phyloP scores from a whole-genome alignment of 2,797 vertebrate genomes.

The Otolemur crassicaudatus region DNA sequence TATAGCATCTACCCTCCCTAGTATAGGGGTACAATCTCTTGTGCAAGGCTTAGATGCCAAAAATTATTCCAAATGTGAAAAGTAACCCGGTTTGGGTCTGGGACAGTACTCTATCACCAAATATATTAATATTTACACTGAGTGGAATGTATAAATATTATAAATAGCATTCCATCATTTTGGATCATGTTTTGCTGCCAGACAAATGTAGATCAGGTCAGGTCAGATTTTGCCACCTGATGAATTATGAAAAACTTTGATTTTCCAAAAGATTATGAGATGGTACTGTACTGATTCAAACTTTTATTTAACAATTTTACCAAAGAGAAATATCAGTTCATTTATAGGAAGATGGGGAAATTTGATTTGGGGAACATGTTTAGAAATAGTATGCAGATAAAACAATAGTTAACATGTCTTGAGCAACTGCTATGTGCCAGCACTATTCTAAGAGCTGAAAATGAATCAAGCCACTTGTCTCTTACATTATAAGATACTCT shows the following conservation, averaged over 20 bases:
- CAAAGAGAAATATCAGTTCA: conserved; percentile 11
- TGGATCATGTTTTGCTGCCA: conserved; percentile 41
- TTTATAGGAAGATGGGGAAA: background rate
- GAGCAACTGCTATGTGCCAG: background rate
- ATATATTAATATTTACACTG: conserved; percentile 1
- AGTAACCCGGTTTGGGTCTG: background rate
- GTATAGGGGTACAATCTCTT: background rate
- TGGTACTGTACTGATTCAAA: background rate
- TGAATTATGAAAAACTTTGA: conserved; percentile 45
- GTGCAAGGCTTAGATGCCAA: background rate
- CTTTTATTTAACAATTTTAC: background rate
- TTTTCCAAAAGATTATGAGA: conserved; percentile 15
- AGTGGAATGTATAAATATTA: background rate
- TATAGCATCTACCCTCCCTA: background rate
- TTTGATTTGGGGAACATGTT: conserved; percentile 1
- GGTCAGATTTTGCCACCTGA: conserved; percentile 60
- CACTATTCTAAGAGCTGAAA: conserved; percentile 1
- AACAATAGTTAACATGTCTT: conserved; percentile 24
- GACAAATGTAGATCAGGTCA: conserved; percentile 43
- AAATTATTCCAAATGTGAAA: conserved; percentile 33
- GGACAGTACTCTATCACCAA: background rate
- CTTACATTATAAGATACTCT: background rate
- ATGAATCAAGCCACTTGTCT: background rate
- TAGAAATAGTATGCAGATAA: background rate
- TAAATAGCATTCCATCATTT: conserved; percentile 25